A percentile compares a stretch with the other conserved stretches of the same genome.
Evolutionary conservation across 2,113 vertebrate genomes (phyloP).

Genomic region (Pelecanus crispus): DNA sequence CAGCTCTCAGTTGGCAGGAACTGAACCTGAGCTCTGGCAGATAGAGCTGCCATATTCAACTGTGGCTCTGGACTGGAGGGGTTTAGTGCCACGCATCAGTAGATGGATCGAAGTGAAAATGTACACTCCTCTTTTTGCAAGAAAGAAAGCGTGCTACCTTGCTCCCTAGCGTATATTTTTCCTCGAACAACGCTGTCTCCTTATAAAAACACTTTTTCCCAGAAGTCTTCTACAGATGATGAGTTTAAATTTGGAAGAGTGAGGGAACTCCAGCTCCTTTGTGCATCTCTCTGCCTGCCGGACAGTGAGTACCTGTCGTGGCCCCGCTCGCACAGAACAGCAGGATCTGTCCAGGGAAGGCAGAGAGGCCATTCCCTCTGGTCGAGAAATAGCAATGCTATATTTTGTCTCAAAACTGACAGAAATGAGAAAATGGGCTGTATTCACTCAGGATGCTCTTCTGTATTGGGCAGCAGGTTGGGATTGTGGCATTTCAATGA

Average conservation of each 20-base stretch:
- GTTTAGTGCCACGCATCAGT: fast-evolving
- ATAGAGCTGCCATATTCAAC: background rate
- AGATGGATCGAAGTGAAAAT: background rate
- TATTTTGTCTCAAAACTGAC: background rate
- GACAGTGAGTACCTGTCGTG: background rate
- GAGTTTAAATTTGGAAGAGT: background rate
- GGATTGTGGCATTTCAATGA: background rate
- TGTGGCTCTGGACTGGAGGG: background rate
- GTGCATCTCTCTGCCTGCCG: background rate
- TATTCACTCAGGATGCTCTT: background rate
- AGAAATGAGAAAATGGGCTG: background rate
- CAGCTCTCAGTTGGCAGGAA: background rate
- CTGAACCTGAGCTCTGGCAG: background rate
- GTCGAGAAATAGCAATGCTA: background rate
- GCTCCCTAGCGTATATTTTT: background rate
- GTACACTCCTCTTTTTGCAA: background rate
- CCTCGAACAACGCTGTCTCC: background rate
- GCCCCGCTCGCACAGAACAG: background rate
- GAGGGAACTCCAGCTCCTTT: background rate
- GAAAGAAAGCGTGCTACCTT: background rate
- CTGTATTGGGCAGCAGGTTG: background rate
- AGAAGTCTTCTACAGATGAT: background rate
- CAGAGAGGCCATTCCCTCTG: background rate
- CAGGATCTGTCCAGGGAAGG: background rate
- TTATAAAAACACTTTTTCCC: background rate